A percentile compares a stretch with the other conserved stretches of the same genome.
Evolutionary conservation across 30 jellyfish, hydroid and myxozoan species (phyloP).

Genomic region (Aurelia sp.): DNA sequence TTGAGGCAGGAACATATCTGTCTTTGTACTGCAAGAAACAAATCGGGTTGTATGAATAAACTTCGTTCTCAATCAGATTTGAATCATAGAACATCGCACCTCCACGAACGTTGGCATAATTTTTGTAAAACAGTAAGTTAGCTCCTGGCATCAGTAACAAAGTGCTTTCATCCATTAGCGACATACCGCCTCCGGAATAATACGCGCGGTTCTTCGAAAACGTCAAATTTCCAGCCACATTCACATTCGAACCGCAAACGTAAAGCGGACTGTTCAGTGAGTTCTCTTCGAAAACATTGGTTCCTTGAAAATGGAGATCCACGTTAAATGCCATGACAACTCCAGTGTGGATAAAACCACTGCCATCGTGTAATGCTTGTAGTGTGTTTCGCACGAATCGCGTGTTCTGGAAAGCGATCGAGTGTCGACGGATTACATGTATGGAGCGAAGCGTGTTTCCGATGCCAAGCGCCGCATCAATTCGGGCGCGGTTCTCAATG

Average conservation of each 20-base stretch:
- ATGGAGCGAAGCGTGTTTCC: conserved; percentile 20
- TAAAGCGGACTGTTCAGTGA: conserved; percentile 41
- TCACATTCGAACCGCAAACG: conserved; percentile 39
- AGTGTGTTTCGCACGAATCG: conserved; percentile 1
- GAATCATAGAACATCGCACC: conserved; percentile 57
- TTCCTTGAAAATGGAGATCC: conserved; percentile 45
- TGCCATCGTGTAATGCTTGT: not conserved
- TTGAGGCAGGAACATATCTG: conserved; percentile 31
- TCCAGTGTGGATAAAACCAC: conserved; percentile 30
- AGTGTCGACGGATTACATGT: not conserved
- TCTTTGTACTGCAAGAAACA: conserved; percentile 62
- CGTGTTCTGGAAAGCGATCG: conserved; percentile 30
- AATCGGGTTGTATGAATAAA: conserved; percentile 52
- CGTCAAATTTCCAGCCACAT: conserved; percentile 42
- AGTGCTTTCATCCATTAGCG: conserved; percentile 57
- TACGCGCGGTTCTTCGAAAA: conserved; percentile 50
- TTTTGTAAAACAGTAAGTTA: conserved; percentile 24
- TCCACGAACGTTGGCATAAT: conserved; percentile 48
- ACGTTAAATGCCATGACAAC: conserved; percentile 14
- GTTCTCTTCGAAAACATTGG: conserved; percentile 21
- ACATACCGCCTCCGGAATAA: conserved; percentile 65
- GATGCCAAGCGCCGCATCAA: conserved; percentile 51
- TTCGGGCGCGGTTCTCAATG: conserved; percentile 40
- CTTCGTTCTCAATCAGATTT: conserved; percentile 17
- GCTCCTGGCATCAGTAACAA: conserved; percentile 43